phyloP scores from a whole-genome alignment of 2,888 invertebrate genomes.

The Drosophila aldrichi region DNA sequence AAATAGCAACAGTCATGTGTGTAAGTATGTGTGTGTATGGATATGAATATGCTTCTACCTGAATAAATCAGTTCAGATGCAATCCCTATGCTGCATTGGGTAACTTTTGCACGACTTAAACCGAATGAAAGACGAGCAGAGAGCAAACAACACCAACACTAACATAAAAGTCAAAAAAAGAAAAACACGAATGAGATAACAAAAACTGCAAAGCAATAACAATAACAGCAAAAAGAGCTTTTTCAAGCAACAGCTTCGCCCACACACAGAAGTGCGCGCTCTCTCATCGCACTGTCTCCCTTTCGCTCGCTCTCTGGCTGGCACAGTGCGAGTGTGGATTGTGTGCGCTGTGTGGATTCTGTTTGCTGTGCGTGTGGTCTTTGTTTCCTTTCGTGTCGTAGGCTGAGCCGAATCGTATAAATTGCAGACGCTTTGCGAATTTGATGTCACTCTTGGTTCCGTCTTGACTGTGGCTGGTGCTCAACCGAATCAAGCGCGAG shows the following conservation, averaged over 20 bases:
- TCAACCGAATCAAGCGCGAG: slow-evolving; percentile 30
- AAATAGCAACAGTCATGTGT: slow-evolving; percentile 14
- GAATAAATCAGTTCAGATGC: slow-evolving; percentile 42
- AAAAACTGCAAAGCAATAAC: slow-evolving; percentile 15
- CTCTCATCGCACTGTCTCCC: slow-evolving; percentile 1
- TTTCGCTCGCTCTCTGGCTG: neutral
- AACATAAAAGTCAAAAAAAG: neutral
- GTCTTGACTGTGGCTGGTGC: slow-evolving; percentile 65
- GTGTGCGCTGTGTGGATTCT: slow-evolving; percentile 14
- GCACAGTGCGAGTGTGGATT: neutral
- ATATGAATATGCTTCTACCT: slow-evolving; percentile 12
- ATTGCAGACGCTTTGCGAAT: slow-evolving; percentile 43
- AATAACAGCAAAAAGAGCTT: slow-evolving; percentile 42
- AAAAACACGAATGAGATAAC: neutral
- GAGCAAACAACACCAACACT: neutral
- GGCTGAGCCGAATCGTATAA: slow-evolving; percentile 53
- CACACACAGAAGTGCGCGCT: slow-evolving; percentile 14
- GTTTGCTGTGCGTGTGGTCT: neutral
- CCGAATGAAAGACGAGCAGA: slow-evolving; percentile 4
- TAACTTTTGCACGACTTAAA: slow-evolving; percentile 1
- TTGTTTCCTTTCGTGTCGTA: slow-evolving; percentile 26
- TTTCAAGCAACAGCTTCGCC: slow-evolving; percentile 53
- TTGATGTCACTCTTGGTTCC: slow-evolving; percentile 68
- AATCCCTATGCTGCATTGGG: slow-evolving; percentile 33
- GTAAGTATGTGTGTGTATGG: neutral